Evolutionary conservation across 2,113 vertebrate species (phyloP).

Genomic region (Telmatochromis sp.): DNA sequence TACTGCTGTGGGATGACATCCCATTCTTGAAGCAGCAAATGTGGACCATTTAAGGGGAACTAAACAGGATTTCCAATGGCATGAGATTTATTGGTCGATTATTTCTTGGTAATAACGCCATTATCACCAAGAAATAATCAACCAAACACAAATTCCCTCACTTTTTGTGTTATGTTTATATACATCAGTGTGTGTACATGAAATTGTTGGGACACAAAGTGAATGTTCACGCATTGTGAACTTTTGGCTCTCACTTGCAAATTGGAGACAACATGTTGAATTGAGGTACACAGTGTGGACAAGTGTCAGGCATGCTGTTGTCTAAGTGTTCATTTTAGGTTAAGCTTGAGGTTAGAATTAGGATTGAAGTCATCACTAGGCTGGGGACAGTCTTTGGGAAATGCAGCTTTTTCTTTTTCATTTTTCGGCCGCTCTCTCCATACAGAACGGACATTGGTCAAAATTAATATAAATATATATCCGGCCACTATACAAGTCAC

Average conservation of each 20-base stretch:
- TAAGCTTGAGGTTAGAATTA: background rate
- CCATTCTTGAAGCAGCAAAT: background rate
- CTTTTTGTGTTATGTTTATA: background rate
- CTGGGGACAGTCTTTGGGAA: background rate
- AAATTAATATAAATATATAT: background rate
- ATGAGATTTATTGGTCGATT: background rate
- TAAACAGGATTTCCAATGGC: background rate
- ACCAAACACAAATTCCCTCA: background rate
- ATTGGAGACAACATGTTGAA: background rate
- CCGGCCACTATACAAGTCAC: background rate
- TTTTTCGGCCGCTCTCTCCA: background rate
- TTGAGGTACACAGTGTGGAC: background rate
- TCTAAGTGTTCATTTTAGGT: background rate
- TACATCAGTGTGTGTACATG: background rate
- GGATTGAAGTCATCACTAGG: background rate
- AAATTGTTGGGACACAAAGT: background rate
- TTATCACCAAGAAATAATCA: background rate
- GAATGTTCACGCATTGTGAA: background rate
- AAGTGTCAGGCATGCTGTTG: background rate
- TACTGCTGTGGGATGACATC: background rate
- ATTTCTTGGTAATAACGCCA: background rate
- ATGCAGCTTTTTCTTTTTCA: background rate
- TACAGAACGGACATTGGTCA: background rate
- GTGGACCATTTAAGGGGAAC: background rate
- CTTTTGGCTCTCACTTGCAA: background rate